Evolutionary conservation across 2,797 vertebrate species (phyloP).

Genomic region (Distichodus sexfasciatus): DNA sequence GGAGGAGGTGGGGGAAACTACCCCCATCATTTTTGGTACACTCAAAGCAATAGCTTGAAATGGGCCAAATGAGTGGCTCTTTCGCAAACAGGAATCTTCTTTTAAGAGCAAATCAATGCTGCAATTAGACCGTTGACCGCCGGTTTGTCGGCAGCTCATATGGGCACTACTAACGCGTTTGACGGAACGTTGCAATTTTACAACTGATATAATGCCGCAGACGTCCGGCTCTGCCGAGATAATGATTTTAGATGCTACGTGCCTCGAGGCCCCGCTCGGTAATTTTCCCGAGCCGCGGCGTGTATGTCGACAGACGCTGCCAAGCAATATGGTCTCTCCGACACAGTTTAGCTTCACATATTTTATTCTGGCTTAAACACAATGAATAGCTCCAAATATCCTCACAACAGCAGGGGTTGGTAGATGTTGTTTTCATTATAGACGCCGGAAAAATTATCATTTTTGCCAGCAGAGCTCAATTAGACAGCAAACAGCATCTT

Average conservation of each 20-base stretch:
- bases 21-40: background rate
- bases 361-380: conserved; percentile 15
- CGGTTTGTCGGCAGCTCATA: background rate
- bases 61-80: conserved; percentile 1
- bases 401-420: background rate
- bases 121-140: conserved; percentile 15
- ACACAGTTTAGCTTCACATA: conserved; percentile 26
- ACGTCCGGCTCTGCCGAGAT: conserved; percentile 27
- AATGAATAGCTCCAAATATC: conserved; percentile 14
- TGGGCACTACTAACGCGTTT: conserved; percentile 30
- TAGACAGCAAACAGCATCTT: background rate
- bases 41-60: conserved; percentile 15
- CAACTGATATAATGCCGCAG: conserved; percentile 21
- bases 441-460: background rate
- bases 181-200: conserved; percentile 34
- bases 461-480: conserved; percentile 1
- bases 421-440: conserved; percentile 9
- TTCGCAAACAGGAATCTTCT: conserved; percentile 16
- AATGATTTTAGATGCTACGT: conserved; percentile 37
- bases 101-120: conserved; percentile 18
- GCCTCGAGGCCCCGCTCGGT: conserved; percentile 17
- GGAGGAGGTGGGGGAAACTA: background rate
- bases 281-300: conserved; percentile 31
- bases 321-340: conserved; percentile 17
- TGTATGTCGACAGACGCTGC: background rate